Percentiles rank a stretch among this genome's conserved stretches.
phyloP scores from a whole-genome alignment of 2,888 invertebrate species.

The Lycaena phlaeas region DNA sequence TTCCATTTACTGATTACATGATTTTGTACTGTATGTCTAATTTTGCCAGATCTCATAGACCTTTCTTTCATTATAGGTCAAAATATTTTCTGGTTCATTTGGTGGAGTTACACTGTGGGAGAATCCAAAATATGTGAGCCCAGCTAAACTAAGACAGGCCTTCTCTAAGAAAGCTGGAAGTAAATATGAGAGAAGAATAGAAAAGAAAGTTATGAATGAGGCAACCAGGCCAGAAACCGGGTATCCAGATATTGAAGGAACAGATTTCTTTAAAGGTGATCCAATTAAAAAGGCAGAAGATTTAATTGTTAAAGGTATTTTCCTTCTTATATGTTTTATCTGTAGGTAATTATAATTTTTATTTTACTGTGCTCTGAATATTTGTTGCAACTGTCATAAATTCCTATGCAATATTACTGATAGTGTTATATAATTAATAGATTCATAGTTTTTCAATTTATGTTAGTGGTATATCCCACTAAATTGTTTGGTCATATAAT shows the following conservation, averaged over 20 bases:
- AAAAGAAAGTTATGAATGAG: constrained; percentile 84
- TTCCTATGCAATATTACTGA: too few relatives aligned
- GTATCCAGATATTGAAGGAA: constrained; percentile 80
- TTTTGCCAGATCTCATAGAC: neutral
- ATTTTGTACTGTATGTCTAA: neutral
- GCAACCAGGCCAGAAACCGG: constrained; percentile 81
- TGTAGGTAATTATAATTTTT: too few relatives aligned
- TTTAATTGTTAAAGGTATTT: constrained; percentile 59
- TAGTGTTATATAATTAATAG: too few relatives aligned
- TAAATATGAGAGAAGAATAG: constrained; percentile 85
- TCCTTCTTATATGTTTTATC: too few relatives aligned
- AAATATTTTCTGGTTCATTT: constrained; percentile 96
- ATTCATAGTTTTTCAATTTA: too few relatives aligned
- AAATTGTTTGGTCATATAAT: too few relatives aligned
- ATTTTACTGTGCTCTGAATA: too few relatives aligned
- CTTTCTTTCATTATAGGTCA: constrained; percentile 77
- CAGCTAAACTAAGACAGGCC: constrained; percentile 85
- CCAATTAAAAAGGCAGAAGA: constrained; percentile 68
- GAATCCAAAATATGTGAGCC: constrained; percentile 92
- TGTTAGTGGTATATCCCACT: too few relatives aligned
- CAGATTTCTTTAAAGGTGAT: constrained; percentile 82
- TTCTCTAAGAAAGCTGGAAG: constrained; percentile 78
- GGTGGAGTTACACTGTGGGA: constrained; percentile 94
- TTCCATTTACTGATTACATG: too few relatives aligned
- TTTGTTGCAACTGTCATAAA: too few relatives aligned